Percentiles rank a stretch among this genome's conserved stretches.
Conservation (phyloP, 2,888 invertebrate species). For the Apodemia zela region DNA sequence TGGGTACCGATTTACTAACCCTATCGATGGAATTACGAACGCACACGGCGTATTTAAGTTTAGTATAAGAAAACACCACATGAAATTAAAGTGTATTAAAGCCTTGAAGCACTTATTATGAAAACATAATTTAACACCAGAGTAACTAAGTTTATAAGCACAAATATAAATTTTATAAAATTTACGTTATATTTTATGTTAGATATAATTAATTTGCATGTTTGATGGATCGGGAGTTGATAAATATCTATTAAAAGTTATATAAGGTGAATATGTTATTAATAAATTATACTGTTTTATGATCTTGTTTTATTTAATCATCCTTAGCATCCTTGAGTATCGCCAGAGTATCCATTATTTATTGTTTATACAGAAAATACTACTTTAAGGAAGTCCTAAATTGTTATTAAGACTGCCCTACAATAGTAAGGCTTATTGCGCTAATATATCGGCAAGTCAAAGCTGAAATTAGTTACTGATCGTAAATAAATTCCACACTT, state of each 20-base stretch:
- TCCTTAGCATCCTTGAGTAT: background rate
- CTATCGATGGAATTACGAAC: background rate
- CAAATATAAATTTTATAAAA: conserved; percentile 26
- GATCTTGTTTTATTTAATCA: conserved; percentile 33
- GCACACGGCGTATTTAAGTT: conserved; percentile 17
- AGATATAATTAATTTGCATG: conserved; percentile 51
- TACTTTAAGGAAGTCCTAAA: too few relatives aligned
- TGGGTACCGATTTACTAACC: conserved; percentile 1
- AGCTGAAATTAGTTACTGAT: too few relatives aligned
- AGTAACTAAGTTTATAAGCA: conserved; percentile 23
- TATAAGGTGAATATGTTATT: conserved; percentile 52
- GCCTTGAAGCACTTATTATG: conserved; percentile 28
- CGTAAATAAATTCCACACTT: too few relatives aligned
- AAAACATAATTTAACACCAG: conserved; percentile 27
- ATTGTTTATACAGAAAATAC: too few relatives aligned
- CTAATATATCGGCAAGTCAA: too few relatives aligned
- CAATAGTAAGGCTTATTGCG: too few relatives aligned
- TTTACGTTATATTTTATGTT: conserved; percentile 31
- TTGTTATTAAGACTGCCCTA: too few relatives aligned
- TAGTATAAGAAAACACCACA: conserved; percentile 22
- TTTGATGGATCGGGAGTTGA: conserved; percentile 39
- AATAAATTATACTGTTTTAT: conserved; percentile 57
- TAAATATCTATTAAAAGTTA: conserved; percentile 49
- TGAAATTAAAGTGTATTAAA: conserved; percentile 19
- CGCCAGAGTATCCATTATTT: background rate